A percentile compares a stretch with the other conserved stretches of the same genome.
These are phyloP conservation scores for Diploptera punctata DNA, from an alignment of 2,888 invertebrate species.

Conservation along the genomic window DNA sequence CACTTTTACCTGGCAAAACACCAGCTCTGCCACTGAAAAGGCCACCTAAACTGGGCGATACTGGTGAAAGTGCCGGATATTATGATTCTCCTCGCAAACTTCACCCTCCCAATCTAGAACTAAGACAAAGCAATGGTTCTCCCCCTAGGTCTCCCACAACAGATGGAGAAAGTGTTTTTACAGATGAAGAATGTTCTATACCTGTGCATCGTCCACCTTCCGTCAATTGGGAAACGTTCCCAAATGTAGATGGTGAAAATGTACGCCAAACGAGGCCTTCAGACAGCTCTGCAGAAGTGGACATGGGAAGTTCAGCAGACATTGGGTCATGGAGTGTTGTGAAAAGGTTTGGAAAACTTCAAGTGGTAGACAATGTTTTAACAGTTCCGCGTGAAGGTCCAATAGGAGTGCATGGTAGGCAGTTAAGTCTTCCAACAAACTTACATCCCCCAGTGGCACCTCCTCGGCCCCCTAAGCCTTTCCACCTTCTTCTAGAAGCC, in stretches of 20 bases:
- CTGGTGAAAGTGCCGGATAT: constrained; percentile 43
- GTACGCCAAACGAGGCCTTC: constrained; percentile 56
- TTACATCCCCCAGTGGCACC: constrained; percentile 61
- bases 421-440: constrained; percentile 35
- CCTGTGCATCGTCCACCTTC: constrained; percentile 53
- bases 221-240: constrained; percentile 60
- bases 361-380: constrained; percentile 46
- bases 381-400: not conserved
- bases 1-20: constrained; percentile 18
- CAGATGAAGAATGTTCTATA: constrained; percentile 70
- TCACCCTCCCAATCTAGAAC: constrained; percentile 47
- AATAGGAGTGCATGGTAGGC: constrained; percentile 6
- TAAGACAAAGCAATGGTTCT: constrained; percentile 47
- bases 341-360: constrained; percentile 64
- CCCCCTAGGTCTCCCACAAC: constrained; percentile 67
- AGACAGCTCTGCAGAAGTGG: constrained; percentile 64
- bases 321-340: constrained; percentile 57
- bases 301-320: constrained; percentile 54
- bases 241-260: constrained; percentile 43
- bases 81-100: constrained; percentile 50
- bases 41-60: not conserved
- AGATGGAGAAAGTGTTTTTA: constrained; percentile 70
- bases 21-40: constrained; percentile 6
- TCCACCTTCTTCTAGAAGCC: constrained; percentile 58
- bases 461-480: constrained; percentile 79